Percentiles rank a stretch among this genome's conserved stretches.
phyloP scores from a whole-genome alignment of 35 echinoderm and acorn worm species.

The Heliocidaris tuberculata region DNA sequence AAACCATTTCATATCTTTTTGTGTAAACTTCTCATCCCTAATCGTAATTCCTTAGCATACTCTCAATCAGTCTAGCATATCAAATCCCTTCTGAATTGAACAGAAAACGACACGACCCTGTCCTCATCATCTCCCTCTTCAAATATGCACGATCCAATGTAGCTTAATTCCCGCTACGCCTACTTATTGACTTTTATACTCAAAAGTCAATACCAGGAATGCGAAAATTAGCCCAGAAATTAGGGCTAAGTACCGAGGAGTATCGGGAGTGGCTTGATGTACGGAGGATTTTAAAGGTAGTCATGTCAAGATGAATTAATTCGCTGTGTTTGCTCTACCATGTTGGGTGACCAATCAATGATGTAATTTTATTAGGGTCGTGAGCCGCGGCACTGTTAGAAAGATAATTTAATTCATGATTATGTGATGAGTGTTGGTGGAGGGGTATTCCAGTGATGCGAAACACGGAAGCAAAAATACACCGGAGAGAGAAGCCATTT shows the following conservation, averaged over 20 bases:
- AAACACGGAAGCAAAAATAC: not conserved
- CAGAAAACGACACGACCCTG: no score
- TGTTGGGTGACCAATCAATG: slow-evolving; percentile 1
- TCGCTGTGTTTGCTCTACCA: not conserved
- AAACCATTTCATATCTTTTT: no score
- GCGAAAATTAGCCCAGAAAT: slow-evolving; percentile 32
- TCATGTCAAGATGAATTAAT: not conserved
- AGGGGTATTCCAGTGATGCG: not conserved
- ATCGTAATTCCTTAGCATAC: no score
- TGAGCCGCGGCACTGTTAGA: not conserved
- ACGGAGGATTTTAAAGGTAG: not conserved
- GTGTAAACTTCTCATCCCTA: no score
- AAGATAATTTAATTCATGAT: not conserved
- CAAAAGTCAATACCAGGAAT: slow-evolving; percentile 22
- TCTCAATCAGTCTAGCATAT: no score
- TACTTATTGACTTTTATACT: not conserved
- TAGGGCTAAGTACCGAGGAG: not conserved
- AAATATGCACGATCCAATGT: not conserved
- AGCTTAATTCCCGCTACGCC: not conserved
- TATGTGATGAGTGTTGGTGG: not conserved
- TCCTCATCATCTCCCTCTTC: not conserved
- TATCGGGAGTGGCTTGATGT: not conserved
- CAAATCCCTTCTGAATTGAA: no score
- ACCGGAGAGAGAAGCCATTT: not conserved
- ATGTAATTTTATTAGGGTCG: not conserved